Base-by-base conservation (phyloP, 2,888 invertebrate species). In the Plebejus melissa region DNA sequence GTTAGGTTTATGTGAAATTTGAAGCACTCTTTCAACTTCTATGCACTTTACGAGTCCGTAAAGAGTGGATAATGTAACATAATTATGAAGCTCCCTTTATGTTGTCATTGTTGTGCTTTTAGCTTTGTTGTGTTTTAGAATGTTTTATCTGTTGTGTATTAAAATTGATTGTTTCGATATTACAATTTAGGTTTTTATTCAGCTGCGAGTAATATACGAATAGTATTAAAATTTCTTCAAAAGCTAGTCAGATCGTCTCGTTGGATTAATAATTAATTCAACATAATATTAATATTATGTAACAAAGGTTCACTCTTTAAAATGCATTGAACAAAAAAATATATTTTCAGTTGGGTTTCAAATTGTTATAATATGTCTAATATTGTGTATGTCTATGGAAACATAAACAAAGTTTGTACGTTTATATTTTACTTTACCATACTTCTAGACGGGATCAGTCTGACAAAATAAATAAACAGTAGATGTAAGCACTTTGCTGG, bases 1-100 rank as follows among this genome's bases (percentile, higher is more conserved):
- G 90, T 92, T 93, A 90, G 84, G 85, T 90, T 89, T 84, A 88
- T 84, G 85, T 77, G 83, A 82, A 83, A 82, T 86, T 83, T 83
- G 83, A 84, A 81, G 82, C 82, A 80, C 81, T 82, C 82, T 82
- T 82, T 83, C 82, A 79, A 82, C 82, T 82, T 80, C 81, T 82
- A 79, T 86, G 85, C 86, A 80, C 84, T 88, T 89, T 88, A 87
- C 84, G 86, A 84, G 82, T 83, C 81, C 80, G 83, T 83, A 82
- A 83, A 83, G 83, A 83, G 74, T 78, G 78, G 77, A 77, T 76
- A 79, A 80, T 77, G 69, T 75, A 70, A 46, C 70, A 70, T 57
- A 75, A 75, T 75, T 75, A 70, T 57, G 54, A 36, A 57, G 54
- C 69, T 36, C 71, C 46, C 71, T 41, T 36, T 65, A 41, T 41